phyloP scores from a whole-genome alignment of 1,140 invertebrate genomes.

The Trypoxylus dichotomus region DNA sequence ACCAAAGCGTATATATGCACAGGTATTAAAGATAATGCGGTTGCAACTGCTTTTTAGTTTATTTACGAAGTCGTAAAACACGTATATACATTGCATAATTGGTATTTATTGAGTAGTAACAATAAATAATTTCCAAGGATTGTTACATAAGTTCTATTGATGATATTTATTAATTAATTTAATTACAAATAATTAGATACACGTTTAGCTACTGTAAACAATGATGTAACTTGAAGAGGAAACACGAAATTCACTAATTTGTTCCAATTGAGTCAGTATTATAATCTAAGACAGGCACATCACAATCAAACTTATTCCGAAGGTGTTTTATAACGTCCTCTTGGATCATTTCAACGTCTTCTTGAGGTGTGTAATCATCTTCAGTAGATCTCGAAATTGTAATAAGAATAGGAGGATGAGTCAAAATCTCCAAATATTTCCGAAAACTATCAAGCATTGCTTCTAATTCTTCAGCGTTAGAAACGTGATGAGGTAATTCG shows the following conservation, averaged over 20 bases:
- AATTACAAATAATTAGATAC: no score
- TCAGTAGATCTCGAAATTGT: constrained; percentile 80
- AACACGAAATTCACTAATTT: not conserved
- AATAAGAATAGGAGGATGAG: constrained; percentile 68
- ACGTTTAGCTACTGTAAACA: no score
- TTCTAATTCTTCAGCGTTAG: constrained; percentile 67
- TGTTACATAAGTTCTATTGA: no score
- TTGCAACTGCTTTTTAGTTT: no score
- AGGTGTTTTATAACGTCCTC: constrained; percentile 59
- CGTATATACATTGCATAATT: no score
- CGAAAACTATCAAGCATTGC: constrained; percentile 63
- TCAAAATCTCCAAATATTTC: constrained; percentile 63
- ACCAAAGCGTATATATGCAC: no score
- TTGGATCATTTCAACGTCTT: constrained; percentile 75
- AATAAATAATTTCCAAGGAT: no score
- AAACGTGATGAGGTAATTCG: constrained; percentile 80
- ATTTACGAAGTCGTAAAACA: no score
- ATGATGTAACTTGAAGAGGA: no score
- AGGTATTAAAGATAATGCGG: no score
- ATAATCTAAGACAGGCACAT: constrained; percentile 39
- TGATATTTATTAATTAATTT: no score
- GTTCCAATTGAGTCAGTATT: not conserved
- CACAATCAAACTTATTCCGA: constrained; percentile 47
- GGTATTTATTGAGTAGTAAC: no score
- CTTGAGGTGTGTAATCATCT: constrained; percentile 86